These are phyloP conservation scores for Stylophora pistillata DNA, from an alignment of 64 coral and sea anemone species.

Conservation along the genomic window DNA sequence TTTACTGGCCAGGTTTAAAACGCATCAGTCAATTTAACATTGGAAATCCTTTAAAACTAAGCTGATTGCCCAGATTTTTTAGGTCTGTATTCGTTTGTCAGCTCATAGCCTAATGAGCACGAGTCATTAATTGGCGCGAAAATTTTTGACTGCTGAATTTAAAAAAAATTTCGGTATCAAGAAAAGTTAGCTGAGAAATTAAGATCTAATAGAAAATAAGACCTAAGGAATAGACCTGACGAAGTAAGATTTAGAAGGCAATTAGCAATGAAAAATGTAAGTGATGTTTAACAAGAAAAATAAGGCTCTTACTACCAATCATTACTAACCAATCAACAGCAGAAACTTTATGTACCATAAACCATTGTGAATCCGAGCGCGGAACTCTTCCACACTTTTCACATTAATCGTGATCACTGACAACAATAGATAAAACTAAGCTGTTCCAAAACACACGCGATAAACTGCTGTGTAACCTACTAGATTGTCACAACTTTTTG, in stretches of 20 bases:
- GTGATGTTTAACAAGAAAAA: not conserved
- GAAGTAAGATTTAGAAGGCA: not conserved
- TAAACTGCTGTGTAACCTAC: constrained; percentile 65
- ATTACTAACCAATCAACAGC: constrained; percentile 49
- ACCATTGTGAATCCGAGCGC: constrained; percentile 49
- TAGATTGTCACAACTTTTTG: constrained; percentile 60
- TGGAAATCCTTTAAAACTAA: too few relatives aligned
- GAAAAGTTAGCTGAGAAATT: too few relatives aligned
- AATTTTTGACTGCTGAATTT: too few relatives aligned
- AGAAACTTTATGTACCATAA: constrained; percentile 58
- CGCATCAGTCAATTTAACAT: too few relatives aligned
- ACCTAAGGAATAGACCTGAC: too few relatives aligned
- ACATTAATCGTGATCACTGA: constrained; percentile 43
- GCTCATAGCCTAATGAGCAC: too few relatives aligned
- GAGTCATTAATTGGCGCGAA: too few relatives aligned
- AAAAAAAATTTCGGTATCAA: too few relatives aligned
- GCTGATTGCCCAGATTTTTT: too few relatives aligned
- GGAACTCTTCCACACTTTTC: constrained; percentile 25
- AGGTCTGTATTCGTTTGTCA: too few relatives aligned
- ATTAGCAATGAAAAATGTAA: not conserved
- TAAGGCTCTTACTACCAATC: not conserved
- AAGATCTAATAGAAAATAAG: too few relatives aligned
- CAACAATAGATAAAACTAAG: constrained; percentile 52
- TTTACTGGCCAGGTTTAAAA: too few relatives aligned
- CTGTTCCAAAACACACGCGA: constrained; percentile 54